Conservation (phyloP, 2,797 vertebrate species). For the Dryobates pubescens region DNA sequence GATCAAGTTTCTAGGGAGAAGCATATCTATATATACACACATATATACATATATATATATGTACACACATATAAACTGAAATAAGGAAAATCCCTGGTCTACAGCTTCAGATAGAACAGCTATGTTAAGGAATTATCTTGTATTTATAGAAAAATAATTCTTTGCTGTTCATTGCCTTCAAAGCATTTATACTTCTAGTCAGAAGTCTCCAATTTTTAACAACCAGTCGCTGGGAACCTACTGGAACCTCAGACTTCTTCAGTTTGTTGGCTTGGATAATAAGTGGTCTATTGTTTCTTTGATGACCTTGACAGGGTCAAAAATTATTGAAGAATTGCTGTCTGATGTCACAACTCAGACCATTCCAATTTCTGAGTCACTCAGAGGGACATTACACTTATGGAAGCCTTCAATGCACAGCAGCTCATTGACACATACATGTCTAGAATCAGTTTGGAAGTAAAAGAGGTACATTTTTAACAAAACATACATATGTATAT, state of each 20-base stretch:
- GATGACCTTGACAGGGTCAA: background rate
- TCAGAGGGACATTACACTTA: background rate
- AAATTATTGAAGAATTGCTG: background rate
- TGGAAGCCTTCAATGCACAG: fast-evolving
- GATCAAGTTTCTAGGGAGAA: background rate
- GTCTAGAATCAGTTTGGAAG: too few species aligned
- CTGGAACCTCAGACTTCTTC: background rate
- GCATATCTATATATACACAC: background rate
- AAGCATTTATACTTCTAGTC: background rate
- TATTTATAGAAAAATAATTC: background rate
- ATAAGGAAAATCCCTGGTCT: background rate
- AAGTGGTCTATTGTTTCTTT: background rate
- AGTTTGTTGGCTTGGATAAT: too few species aligned
- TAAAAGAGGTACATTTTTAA: too few species aligned
- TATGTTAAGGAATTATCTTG: background rate
- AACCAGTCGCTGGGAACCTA: background rate
- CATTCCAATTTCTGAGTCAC: background rate
- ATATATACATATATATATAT: too few species aligned
- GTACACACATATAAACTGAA: background rate
- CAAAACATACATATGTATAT: too few species aligned
- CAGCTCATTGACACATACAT: background rate
- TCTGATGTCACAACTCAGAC: background rate
- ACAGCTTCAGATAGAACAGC: background rate
- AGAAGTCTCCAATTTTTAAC: background rate
- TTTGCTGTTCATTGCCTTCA: background rate